Percentiles rank a stretch among this genome's conserved stretches.
These are phyloP conservation scores for Microctenopoma lineatum DNA, from an alignment of 2,797 vertebrate species.

Conservation along the genomic window DNA sequence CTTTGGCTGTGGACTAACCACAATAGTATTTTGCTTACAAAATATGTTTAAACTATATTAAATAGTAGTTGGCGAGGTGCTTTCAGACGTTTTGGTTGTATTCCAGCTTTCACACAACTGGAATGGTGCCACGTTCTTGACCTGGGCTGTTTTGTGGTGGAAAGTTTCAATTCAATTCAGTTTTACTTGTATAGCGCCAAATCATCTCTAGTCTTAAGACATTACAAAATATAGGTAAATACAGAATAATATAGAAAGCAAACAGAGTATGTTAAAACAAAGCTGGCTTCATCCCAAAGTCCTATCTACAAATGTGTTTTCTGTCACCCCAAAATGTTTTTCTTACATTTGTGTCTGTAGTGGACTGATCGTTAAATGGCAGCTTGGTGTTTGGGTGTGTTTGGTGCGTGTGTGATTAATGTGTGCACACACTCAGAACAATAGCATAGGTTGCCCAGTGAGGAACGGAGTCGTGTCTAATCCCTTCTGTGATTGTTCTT, in stretches of 20 bases:
- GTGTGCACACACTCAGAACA: too few relatives aligned
- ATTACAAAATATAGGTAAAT: too few relatives aligned
- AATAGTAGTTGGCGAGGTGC: background rate
- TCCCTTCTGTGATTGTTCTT: background rate
- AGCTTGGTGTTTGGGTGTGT: background rate
- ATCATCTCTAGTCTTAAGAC: too few relatives aligned
- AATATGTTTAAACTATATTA: background rate
- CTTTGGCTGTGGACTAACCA: too few relatives aligned
- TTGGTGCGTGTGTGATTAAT: too few relatives aligned
- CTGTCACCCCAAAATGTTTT: background rate
- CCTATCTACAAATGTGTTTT: background rate
- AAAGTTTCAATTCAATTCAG: too few relatives aligned
- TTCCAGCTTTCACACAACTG: background rate
- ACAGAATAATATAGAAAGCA: too few relatives aligned
- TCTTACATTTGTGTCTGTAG: background rate
- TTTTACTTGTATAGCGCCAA: too few relatives aligned
- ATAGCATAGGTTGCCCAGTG: background rate
- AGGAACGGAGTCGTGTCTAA: background rate
- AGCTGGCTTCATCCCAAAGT: background rate
- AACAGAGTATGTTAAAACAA: background rate
- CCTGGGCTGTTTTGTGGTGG: slow-evolving; percentile 4
- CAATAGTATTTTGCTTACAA: background rate
- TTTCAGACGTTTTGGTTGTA: background rate
- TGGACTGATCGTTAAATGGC: too few relatives aligned
- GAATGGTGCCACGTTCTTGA: slow-evolving; percentile 3